These are phyloP conservation scores for Osmerus eperlanus DNA, from an alignment of 2,113 vertebrate species.

Conservation along the genomic window DNA sequence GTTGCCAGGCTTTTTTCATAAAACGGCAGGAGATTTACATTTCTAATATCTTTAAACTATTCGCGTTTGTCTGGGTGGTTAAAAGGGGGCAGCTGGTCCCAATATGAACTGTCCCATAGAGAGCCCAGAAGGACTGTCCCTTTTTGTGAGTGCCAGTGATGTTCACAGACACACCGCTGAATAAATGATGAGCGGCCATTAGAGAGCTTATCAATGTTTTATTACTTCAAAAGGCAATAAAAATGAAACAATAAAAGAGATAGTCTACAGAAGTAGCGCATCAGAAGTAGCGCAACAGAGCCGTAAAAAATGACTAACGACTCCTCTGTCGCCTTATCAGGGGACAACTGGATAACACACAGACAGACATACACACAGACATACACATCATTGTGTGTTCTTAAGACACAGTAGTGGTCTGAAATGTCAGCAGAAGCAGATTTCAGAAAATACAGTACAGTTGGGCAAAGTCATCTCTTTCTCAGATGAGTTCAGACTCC, in stretches of 20 bases:
- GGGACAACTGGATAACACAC: slow-evolving; percentile 5
- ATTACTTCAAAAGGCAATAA: slow-evolving; percentile 45
- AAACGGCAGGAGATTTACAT: too few relatives aligned
- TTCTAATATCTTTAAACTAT: too few relatives aligned
- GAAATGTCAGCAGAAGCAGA: too few relatives aligned
- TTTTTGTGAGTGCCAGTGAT: background rate
- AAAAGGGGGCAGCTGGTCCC: too few relatives aligned
- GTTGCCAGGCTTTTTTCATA: too few relatives aligned
- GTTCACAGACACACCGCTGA: slow-evolving; percentile 6
- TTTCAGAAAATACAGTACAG: too few relatives aligned
- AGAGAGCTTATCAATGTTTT: slow-evolving; percentile 52
- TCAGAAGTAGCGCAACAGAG: background rate
- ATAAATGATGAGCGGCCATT: slow-evolving; percentile 38
- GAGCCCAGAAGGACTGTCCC: background rate
- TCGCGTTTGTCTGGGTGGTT: too few relatives aligned
- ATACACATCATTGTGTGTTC: background rate
- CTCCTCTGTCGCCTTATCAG: background rate
- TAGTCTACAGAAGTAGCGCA: background rate
- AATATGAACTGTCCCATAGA: too few relatives aligned
- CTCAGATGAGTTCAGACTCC: slow-evolving; percentile 33
- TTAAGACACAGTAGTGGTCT: too few relatives aligned
- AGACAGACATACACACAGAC: background rate
- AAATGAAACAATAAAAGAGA: slow-evolving; percentile 39
- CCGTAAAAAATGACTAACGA: background rate
- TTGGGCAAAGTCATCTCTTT: background rate